phyloP scores from a whole-genome alignment of 2,797 vertebrate species.

The Gambelia wislizenii region DNA sequence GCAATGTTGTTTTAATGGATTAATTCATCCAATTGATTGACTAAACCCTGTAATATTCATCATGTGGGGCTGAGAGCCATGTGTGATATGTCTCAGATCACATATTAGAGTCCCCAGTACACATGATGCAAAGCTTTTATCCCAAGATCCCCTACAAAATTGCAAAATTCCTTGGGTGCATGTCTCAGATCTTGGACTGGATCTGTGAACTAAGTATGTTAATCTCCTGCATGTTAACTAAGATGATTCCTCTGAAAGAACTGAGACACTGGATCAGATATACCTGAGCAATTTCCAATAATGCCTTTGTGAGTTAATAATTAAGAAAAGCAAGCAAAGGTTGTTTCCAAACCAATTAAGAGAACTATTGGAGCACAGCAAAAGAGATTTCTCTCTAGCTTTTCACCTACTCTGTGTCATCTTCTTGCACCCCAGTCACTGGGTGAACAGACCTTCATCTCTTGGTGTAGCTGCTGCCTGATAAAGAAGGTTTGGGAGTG shows the following conservation, averaged over 20 bases:
- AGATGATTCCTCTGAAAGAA: neutral
- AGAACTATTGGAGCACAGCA: neutral
- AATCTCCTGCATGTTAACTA: conserved; percentile 18
- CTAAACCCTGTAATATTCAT: neutral
- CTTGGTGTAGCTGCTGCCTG: no score
- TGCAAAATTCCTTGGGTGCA: neutral
- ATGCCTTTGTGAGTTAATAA: conserved; percentile 22
- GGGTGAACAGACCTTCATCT: no score
- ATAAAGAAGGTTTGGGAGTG: no score
- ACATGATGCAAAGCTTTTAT: neutral
- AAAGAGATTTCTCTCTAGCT: conserved; percentile 6
- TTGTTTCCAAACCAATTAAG: conserved; percentile 36
- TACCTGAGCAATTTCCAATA: conserved; percentile 3
- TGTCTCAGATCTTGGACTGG: neutral
- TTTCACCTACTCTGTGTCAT: neutral
- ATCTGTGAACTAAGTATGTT: conserved; percentile 10
- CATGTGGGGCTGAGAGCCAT: neutral
- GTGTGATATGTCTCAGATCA: neutral
- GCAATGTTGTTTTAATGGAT: no score
- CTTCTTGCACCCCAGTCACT: no score
- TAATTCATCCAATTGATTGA: neutral
- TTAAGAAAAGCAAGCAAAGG: conserved; percentile 20
- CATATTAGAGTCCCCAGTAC: neutral
- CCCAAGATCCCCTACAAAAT: neutral
- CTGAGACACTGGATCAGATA: conserved; percentile 25